Evolutionary conservation across 2,888 invertebrate genomes (phyloP).

Genomic region (Seladonia tumulorum): DNA sequence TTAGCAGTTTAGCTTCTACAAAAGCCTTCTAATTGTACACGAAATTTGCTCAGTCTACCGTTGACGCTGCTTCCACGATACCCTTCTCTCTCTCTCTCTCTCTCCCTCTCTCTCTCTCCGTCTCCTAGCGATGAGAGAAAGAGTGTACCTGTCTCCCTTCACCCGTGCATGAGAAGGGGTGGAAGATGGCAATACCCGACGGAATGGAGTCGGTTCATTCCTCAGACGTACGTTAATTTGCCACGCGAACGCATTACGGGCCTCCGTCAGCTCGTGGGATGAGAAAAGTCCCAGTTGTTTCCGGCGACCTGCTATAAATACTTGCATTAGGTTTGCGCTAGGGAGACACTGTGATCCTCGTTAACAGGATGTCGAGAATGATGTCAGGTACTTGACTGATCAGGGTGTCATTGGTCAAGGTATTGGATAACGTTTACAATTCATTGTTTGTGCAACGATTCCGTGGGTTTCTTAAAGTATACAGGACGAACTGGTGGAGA

Average conservation of each 20-base stretch:
- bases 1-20: conserved; percentile 80
- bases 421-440: no score
- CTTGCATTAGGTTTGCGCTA: neutral
- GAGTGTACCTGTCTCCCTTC: conserved; percentile 20
- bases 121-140: neutral
- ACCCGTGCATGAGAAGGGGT: conserved; percentile 14
- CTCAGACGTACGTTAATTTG: conserved; percentile 76
- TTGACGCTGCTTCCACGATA: conserved; percentile 72
- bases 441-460: no score
- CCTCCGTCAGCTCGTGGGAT: conserved; percentile 66
- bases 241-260: conserved; percentile 74
- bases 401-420: no score
- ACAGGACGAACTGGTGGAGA: no score
- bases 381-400: no score
- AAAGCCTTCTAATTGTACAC: conserved; percentile 81
- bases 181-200: conserved; percentile 51
- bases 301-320: conserved; percentile 11
- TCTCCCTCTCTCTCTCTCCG: neutral
- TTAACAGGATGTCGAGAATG: neutral
- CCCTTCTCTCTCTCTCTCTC: conserved; percentile 48
- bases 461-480: no score
- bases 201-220: conserved; percentile 69
- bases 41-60: conserved; percentile 76
- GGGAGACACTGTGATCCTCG: neutral
- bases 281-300: conserved; percentile 67